Evolutionary conservation across 1,140 invertebrate species (phyloP), one percentile per base, ranked within the genome.

Genomic region (Nephila pilipes): DNA sequence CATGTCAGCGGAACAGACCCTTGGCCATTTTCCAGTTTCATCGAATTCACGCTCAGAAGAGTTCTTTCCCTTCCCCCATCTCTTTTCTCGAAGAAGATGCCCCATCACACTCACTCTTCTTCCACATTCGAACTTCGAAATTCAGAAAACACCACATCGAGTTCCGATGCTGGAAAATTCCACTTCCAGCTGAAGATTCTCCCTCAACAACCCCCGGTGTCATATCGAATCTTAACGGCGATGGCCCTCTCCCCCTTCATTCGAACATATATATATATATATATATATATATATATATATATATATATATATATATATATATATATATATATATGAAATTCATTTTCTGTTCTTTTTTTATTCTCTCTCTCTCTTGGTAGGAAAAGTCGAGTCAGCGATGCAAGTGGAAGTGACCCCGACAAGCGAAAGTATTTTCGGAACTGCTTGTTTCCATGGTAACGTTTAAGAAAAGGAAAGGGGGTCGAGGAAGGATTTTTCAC

Each of bases 211-310:
- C 29, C 65, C 32, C 32, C 29, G 36, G 80, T 81, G 80, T 81
- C 80, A 81, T 81, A 81, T 81, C 80, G 80, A 81, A 81, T 81
- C 80, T 81, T 81, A 81, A 81, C 80, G 80, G 80, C 80, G 25
- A 46, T 55, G 22, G 80, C 36, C 22, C 36, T 38, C 80, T 54
- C 80, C 22, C 80, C n/a, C 22, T 55, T 81, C 80, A 46, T 81
- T 81, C 36, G 22, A 54, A n/a, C 79, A 22, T 14, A 81, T 10
- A 54, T 38, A 81, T 38, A 81, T 55, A 20, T 46, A 81, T 46
- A 46, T 46, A 46, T 46, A 46, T 46, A 46, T 46, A 46, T 46
- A 46, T 46, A 46, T 46, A 46, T 46, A 46, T 46, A 46, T 46
- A 46, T 46, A 46, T 46, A 46, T 46, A 46, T 46, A 46, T 46